Evolutionary conservation across 2,797 vertebrate species (phyloP).

Genomic region (Clarias platycephalus): DNA sequence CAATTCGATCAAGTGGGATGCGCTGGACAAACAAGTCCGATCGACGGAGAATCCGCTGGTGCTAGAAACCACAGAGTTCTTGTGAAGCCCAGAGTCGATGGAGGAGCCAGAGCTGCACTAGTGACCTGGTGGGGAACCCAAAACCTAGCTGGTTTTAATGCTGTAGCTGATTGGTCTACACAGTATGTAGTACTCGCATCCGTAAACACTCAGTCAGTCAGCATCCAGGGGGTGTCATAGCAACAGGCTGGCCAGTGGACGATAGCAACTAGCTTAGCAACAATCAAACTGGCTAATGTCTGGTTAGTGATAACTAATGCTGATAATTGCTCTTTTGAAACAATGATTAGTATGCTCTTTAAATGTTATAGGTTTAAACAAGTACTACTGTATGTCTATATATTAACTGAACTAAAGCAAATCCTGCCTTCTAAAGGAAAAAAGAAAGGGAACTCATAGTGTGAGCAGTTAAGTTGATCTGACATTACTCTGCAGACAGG

Average conservation of each 20-base stretch:
- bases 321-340: neutral
- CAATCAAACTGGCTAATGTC: neutral
- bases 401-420: neutral
- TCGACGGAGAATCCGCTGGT: no score
- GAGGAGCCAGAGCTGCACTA: no score
- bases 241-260: neutral
- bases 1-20: no score
- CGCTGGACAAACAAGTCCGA: no score
- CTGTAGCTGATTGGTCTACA: neutral
- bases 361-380: neutral
- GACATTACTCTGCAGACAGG: neutral
- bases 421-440: neutral
- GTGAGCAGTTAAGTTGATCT: neutral
- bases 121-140: no score
- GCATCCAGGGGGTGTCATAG: neutral
- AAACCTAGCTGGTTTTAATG: no score
- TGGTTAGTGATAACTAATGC: neutral
- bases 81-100: no score
- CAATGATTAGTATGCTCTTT: no score
- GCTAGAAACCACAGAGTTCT: no score
- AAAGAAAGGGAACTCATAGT: neutral
- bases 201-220: neutral
- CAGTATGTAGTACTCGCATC: neutral
- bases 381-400: neutral
- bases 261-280: neutral